These are phyloP conservation scores for Drosophila birchii DNA, from an alignment of 2,888 invertebrate genomes.

Conservation along the genomic window DNA sequence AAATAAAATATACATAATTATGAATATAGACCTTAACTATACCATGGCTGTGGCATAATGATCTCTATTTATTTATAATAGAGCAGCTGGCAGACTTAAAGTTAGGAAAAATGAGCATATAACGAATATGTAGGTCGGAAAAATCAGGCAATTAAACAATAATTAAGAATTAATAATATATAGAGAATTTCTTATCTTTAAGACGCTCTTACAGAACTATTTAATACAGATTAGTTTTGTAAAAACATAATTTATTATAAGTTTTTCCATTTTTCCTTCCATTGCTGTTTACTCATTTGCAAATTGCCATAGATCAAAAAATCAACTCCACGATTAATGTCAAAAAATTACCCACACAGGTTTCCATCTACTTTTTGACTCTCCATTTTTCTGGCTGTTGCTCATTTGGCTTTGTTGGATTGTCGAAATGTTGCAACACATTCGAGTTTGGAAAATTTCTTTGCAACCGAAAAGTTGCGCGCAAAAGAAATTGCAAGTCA, in stretches of 20 bases:
- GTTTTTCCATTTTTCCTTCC: too few relatives aligned
- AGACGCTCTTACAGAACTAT: neutral
- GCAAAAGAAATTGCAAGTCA: slow-evolving; percentile 80
- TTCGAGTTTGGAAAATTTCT: slow-evolving; percentile 67
- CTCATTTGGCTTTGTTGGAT: slow-evolving; percentile 37
- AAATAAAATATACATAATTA: neutral
- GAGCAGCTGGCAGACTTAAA: neutral
- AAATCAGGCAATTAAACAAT: neutral
- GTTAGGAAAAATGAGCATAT: neutral
- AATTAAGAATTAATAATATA: neutral
- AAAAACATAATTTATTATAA: too few relatives aligned
- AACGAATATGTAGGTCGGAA: neutral
- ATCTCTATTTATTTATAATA: neutral
- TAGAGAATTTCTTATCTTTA: too few relatives aligned
- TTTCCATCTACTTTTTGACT: slow-evolving; percentile 14
- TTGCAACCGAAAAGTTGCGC: slow-evolving; percentile 73
- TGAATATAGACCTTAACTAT: neutral
- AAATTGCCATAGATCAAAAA: slow-evolving; percentile 17
- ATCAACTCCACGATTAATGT: slow-evolving; percentile 52
- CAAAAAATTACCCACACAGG: slow-evolving; percentile 46
- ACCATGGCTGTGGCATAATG: neutral
- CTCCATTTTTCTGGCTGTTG: slow-evolving; percentile 16
- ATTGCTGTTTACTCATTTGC: slow-evolving; percentile 1
- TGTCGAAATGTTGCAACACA: slow-evolving; percentile 48
- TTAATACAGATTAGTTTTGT: too few relatives aligned